These are phyloP conservation scores for Protaetia brevitarsis DNA, from an alignment of 1,140 invertebrate genomes.

Conservation along the genomic window DNA sequence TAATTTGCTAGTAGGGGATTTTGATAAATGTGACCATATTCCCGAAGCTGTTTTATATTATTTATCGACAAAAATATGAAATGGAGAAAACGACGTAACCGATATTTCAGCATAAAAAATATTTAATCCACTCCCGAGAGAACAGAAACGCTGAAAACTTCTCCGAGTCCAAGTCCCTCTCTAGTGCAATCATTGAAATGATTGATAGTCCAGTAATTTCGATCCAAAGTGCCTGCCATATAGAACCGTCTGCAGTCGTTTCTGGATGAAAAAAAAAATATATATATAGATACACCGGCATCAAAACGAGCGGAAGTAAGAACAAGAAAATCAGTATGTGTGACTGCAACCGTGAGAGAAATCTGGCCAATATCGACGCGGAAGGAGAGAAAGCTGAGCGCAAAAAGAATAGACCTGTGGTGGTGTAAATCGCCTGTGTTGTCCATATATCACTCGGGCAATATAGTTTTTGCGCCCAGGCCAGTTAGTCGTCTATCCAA, in stretches of 20 bases:
- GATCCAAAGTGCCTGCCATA: neutral
- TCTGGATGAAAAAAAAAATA: neutral
- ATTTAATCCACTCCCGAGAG: neutral
- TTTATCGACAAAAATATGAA: no score
- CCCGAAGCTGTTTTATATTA: no score
- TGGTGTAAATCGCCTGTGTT: slow-evolving; percentile 25
- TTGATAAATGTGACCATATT: no score
- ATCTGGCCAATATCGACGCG: slow-evolving; percentile 22
- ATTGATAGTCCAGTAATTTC: slow-evolving; percentile 13
- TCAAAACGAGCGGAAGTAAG: slow-evolving; percentile 1
- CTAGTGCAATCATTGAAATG: slow-evolving; percentile 14
- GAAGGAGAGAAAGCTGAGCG: neutral
- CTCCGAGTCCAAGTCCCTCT: neutral
- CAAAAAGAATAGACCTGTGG: slow-evolving; percentile 21
- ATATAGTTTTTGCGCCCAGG: slow-evolving; percentile 26
- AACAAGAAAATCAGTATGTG: slow-evolving; percentile 12
- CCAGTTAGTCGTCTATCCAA: slow-evolving; percentile 22
- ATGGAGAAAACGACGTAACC: no score
- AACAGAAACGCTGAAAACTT: neutral
- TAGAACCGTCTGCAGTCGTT: neutral
- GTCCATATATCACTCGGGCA: slow-evolving; percentile 26
- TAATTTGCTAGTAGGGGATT: no score
- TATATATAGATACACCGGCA: neutral
- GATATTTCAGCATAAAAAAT: neutral
- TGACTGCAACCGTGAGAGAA: neutral